Base-by-base conservation (phyloP, 2,888 invertebrate genomes). In the Cacoxenus indagator region DNA sequence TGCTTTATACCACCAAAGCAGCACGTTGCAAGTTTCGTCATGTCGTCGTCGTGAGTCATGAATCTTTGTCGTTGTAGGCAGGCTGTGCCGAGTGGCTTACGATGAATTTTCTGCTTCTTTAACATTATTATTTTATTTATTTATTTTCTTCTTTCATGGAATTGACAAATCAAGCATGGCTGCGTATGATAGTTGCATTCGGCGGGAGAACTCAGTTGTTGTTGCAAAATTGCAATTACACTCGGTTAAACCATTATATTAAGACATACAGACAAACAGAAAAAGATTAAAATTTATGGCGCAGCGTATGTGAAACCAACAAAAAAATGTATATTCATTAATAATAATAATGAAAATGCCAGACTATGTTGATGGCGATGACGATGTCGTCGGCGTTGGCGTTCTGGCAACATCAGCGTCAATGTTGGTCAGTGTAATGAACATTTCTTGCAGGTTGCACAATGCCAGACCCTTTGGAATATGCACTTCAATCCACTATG, bases 391-490 rank as follows among this genome's bases (percentile, higher is more conserved):
- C 2, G 2, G 1, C 9, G 8, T 37, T 37, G 0, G n/a, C n/a
- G 8, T 37, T 65, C 46, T 31, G 14, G 22, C 22, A 31, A 22
- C 37, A 17, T 65, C 24, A 24, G 17, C 29, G 19, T 46, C 46
- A 59, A 61, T n/a, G 43, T 57, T 29, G 22, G 31, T 55, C 67
- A 22, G 55, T 46, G 31, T 54, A n/a, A n/a, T n/a, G 65, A 72
- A 67, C 68, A 59, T 68, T 73, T 31, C 70, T 68, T 73, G 71
- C n/a, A 22, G 6, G 71, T 76, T 76, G 70, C 75, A 75, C n/a
- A 65, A 31, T 19, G 46, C 68, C 22, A n/a, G n/a, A n/a, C n/a
- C n/a, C n/a, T n/a, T n/a, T n/a, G n/a, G n/a, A n/a, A n/a, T n/a
- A n/a, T n/a, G 19, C 9, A 48, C 17, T 48, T 48, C 17, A 5